Percentiles rank a stretch among this genome's conserved stretches.
These are phyloP conservation scores for Sphaerodactylus townsendi DNA, from an alignment of 2,113 vertebrate species.

Conservation along the genomic window DNA sequence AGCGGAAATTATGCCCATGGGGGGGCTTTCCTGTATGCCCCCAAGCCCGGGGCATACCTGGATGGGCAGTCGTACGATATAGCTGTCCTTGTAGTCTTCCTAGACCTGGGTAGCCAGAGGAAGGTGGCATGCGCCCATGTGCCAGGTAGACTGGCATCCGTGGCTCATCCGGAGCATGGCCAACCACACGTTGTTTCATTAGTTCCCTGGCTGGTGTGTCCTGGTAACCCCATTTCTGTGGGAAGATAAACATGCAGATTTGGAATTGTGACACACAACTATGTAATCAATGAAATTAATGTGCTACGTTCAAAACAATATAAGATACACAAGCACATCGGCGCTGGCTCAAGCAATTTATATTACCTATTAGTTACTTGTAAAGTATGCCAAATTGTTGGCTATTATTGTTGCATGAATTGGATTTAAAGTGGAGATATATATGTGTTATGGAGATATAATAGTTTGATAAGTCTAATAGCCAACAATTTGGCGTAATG, in stretches of 20 bases:
- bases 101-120: constrained; percentile 7
- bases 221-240: constrained; percentile 24
- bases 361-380: too few species aligned
- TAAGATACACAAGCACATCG: too few species aligned
- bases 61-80: background rate
- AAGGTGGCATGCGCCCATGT: background rate
- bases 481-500: too few species aligned
- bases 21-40: background rate
- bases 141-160: constrained; percentile 1
- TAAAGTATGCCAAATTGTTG: too few species aligned
- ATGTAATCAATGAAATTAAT: too few species aligned
- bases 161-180: constrained; percentile 25
- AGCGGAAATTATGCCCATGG: background rate
- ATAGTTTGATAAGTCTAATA: too few species aligned
- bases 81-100: constrained; percentile 48
- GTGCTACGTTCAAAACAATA: too few species aligned
- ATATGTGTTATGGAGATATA: too few species aligned
- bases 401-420: too few species aligned
- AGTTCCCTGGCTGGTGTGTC: constrained; percentile 72
- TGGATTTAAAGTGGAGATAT: too few species aligned
- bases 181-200: constrained; percentile 74
- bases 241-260: background rate
- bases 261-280: background rate
- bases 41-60: constrained; percentile 15
- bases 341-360: too few species aligned